These are phyloP conservation scores for Hydractinia symbiolongicarpus DNA, from an alignment of 30 jellyfish, hydroid and myxozoan species.

Conservation along the genomic window DNA sequence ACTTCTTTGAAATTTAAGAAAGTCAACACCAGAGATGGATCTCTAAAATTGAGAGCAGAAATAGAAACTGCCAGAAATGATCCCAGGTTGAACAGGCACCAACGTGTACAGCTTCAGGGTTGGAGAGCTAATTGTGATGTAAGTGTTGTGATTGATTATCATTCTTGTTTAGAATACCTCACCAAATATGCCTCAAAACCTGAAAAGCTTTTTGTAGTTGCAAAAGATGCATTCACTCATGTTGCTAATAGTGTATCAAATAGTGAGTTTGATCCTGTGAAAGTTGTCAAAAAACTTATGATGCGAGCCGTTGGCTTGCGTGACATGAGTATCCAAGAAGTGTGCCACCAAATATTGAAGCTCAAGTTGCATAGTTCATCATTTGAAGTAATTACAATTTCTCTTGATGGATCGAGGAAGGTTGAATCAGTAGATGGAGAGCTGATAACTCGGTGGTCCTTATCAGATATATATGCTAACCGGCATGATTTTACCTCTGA, in stretches of 20 bases:
- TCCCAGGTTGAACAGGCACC: slow-evolving; percentile 26
- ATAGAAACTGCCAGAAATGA: slow-evolving; percentile 25
- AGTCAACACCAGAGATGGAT: not conserved
- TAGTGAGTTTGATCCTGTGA: slow-evolving; percentile 21
- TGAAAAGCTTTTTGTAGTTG: slow-evolving; percentile 13
- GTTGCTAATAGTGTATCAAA: slow-evolving; percentile 1
- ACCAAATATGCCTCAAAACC: slow-evolving; percentile 44
- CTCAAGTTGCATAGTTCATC: slow-evolving; percentile 39
- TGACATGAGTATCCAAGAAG: slow-evolving; percentile 61
- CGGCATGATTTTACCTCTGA: slow-evolving; percentile 11
- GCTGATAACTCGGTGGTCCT: slow-evolving; percentile 10
- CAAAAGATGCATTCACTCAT: slow-evolving; percentile 22
- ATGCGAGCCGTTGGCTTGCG: slow-evolving; percentile 60
- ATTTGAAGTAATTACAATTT: slow-evolving; percentile 31
- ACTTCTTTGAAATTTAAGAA: slow-evolving; percentile 20
- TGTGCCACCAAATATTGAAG: slow-evolving; percentile 41
- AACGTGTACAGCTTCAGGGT: slow-evolving; percentile 26
- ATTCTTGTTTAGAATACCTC: slow-evolving; percentile 31
- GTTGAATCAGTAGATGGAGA: slow-evolving; percentile 25
- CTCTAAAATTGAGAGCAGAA: slow-evolving; percentile 13
- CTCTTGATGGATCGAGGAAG: slow-evolving; percentile 34
- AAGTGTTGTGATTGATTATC: slow-evolving; percentile 25
- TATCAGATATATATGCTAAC: slow-evolving; percentile 27
- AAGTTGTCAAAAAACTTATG: slow-evolving; percentile 35
- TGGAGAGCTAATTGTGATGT: slow-evolving; percentile 36